Evolutionary conservation across 2,113 vertebrate species (phyloP).

Genomic region (Indicator indicator): DNA sequence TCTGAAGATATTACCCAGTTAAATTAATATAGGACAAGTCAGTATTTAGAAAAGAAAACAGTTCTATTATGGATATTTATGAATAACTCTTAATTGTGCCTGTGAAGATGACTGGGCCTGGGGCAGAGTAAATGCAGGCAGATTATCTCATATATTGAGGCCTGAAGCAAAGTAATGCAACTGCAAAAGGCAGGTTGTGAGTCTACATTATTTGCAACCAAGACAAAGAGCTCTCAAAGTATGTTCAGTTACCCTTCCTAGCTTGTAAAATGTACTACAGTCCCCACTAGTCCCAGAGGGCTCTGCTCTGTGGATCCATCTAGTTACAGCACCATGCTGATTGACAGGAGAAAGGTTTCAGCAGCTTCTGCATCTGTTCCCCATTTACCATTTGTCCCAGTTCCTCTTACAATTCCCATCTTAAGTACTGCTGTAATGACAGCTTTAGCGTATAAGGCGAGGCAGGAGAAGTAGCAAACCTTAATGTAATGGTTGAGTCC

Average conservation of each 20-base stretch:
- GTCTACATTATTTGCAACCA: not conserved
- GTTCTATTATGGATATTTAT: not conserved
- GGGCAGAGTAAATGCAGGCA: not conserved
- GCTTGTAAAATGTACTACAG: not conserved
- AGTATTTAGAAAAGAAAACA: not conserved
- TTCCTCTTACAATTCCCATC: not conserved
- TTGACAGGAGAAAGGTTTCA: not conserved
- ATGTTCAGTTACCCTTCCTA: not conserved
- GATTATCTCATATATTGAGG: not conserved
- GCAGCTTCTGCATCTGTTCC: not conserved
- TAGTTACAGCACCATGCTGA: not conserved
- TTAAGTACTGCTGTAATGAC: not conserved
- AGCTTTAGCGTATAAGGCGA: not conserved
- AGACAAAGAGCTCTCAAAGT: not conserved
- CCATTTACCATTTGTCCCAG: not conserved
- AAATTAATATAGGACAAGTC: not conserved
- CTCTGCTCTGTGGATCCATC: not conserved
- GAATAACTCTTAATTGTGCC: not conserved
- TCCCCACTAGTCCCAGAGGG: not conserved
- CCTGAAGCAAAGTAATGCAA: not conserved
- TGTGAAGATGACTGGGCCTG: not conserved
- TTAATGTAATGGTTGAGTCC: not conserved
- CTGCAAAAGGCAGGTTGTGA: not conserved
- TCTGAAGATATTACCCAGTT: not conserved
- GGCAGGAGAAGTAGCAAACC: not conserved